These are phyloP conservation scores for Hydrozoanthus tunicans DNA, from an alignment of 64 coral and sea anemone species.

Conservation along the genomic window DNA sequence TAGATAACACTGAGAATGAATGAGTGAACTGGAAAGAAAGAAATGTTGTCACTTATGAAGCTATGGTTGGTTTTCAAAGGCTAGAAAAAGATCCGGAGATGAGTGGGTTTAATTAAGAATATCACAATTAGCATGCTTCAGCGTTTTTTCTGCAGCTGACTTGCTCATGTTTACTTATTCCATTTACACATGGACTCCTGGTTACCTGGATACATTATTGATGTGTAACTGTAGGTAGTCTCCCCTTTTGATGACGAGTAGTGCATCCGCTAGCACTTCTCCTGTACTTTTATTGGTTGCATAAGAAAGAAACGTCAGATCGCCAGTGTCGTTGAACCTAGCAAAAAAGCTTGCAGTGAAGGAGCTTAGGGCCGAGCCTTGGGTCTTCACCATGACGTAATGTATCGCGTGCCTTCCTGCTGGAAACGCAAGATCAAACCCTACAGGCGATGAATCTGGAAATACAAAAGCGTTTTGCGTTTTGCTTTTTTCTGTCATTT, in stretches of 20 bases:
- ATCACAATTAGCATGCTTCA: no score
- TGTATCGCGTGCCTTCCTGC: slow-evolving; percentile 2
- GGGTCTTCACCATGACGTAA: neutral
- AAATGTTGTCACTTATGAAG: no score
- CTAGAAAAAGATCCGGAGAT: no score
- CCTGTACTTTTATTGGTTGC: neutral
- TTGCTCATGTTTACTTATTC: neutral
- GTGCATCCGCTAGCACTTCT: neutral
- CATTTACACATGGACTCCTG: neutral
- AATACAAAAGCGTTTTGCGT: neutral
- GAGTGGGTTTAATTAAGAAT: no score
- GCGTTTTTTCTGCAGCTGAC: no score
- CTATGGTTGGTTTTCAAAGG: no score
- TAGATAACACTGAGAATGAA: no score
- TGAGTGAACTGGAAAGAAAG: no score
- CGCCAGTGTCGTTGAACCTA: slow-evolving; percentile 46
- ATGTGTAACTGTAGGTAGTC: slow-evolving; percentile 5
- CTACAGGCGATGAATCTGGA: slow-evolving; percentile 4
- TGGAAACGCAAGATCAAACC: slow-evolving; percentile 61
- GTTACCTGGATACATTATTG: slow-evolving; percentile 19
- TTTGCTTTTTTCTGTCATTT: neutral
- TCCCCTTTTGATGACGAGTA: slow-evolving; percentile 55
- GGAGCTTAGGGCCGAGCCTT: neutral
- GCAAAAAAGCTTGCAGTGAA: slow-evolving; percentile 73
- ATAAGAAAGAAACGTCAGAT: slow-evolving; percentile 63